Percentiles rank a stretch among this genome's conserved stretches.
Conservation (phyloP, 2,888 invertebrate genomes). For the Caenorhabditis sp. region DNA sequence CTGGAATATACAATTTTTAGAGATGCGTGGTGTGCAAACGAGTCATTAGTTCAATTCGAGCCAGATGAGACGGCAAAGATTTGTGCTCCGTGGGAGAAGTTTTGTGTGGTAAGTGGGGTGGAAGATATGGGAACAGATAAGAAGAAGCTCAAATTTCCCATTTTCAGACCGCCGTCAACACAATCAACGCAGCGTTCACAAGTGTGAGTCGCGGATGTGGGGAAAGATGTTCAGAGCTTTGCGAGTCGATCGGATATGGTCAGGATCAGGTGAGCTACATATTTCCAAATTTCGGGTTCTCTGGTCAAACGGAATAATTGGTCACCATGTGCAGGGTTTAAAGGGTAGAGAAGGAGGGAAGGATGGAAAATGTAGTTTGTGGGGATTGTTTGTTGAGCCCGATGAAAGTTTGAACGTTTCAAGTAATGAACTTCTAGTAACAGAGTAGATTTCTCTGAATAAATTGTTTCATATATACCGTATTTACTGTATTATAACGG, state of each 20-base stretch:
- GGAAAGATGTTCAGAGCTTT: slow-evolving; percentile 76
- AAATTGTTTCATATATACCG: no score
- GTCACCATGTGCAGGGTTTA: not conserved
- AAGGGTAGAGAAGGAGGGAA: not conserved
- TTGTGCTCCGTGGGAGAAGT: slow-evolving; percentile 81
- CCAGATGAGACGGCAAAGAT: slow-evolving; percentile 77
- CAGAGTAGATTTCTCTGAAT: no score
- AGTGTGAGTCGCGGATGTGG: slow-evolving; percentile 79
- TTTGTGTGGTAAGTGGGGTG: slow-evolving; percentile 76
- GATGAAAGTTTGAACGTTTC: no score
- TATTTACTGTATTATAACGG: no score
- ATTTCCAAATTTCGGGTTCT: slow-evolving; percentile 1
- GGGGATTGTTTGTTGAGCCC: not conserved
- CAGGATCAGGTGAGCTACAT: slow-evolving; percentile 74
- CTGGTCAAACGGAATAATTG: slow-evolving; percentile 34
- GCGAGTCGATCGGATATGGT: slow-evolving; percentile 81
- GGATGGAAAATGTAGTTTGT: not conserved
- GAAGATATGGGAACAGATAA: not conserved
- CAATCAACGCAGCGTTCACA: slow-evolving; percentile 80
- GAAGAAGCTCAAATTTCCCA: not conserved
- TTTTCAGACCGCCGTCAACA: slow-evolving; percentile 78
- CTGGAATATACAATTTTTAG: slow-evolving; percentile 50
- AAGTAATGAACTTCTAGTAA: no score
- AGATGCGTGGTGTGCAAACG: slow-evolving; percentile 82
- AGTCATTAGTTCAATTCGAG: slow-evolving; percentile 75